These are phyloP conservation scores for Chaetura pelagica DNA, from an alignment of 2,113 vertebrate species.

Conservation along the genomic window DNA sequence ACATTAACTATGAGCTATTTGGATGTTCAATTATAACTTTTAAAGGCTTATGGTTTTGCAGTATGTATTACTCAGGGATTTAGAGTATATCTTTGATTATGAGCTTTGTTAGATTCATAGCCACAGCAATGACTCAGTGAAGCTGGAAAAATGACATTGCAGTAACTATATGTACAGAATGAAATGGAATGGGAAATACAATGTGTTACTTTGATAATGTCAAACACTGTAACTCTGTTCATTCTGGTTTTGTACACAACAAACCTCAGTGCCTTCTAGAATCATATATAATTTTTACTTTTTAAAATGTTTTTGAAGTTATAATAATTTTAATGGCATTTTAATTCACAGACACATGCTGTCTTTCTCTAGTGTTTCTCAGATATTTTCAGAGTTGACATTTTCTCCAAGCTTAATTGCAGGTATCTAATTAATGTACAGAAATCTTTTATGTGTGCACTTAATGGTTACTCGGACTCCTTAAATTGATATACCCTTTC, in stretches of 20 bases:
- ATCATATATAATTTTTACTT: not conserved
- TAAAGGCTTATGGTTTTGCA: not conserved
- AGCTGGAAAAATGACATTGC: not conserved
- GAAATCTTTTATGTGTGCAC: not conserved
- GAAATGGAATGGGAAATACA: not conserved
- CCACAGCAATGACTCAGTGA: not conserved
- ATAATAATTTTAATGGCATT: slow-evolving; percentile 27
- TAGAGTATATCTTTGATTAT: not conserved
- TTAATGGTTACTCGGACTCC: not conserved
- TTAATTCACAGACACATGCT: slow-evolving; percentile 21
- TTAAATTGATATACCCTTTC: not conserved
- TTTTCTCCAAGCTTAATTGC: slow-evolving; percentile 9
- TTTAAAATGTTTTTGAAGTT: not conserved
- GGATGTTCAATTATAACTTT: not conserved
- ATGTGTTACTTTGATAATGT: not conserved
- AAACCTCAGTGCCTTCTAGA: not conserved
- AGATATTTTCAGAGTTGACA: not conserved
- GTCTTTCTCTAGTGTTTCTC: not conserved
- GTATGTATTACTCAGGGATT: slow-evolving; percentile 16
- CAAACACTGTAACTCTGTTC: not conserved
- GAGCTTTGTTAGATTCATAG: not conserved
- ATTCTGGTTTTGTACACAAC: not conserved
- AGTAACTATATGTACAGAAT: not conserved
- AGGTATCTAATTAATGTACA: slow-evolving; percentile 22
- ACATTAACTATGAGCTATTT: not conserved